A percentile compares a stretch with the other conserved stretches of the same genome.
These are phyloP conservation scores for Hermetia illucens DNA, from an alignment of 1,140 invertebrate genomes.

Conservation along the genomic window DNA sequence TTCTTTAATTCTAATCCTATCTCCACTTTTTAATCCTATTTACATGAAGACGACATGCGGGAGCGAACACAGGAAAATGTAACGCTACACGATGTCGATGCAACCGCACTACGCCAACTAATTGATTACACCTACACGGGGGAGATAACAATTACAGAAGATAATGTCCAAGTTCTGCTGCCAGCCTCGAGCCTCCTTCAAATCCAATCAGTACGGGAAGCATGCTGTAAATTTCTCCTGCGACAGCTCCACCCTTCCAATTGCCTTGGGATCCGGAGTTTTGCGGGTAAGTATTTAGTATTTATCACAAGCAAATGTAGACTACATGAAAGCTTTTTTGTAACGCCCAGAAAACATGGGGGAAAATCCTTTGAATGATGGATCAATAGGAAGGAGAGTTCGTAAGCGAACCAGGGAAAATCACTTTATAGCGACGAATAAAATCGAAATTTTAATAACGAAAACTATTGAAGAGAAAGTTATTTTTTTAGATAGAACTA, in stretches of 20 bases:
- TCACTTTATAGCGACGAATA: too few species aligned
- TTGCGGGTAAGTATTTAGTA: conserved; percentile 45
- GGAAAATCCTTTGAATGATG: too few species aligned
- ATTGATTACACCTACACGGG: conserved; percentile 66
- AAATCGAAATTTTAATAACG: too few species aligned
- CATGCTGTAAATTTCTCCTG: conserved; percentile 61
- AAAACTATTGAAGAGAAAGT: too few species aligned
- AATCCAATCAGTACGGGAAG: conserved; percentile 56
- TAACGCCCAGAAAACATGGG: too few species aligned
- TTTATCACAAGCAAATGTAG: too few species aligned
- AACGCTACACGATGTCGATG: conserved; percentile 46
- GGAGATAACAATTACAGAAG: conserved; percentile 59
- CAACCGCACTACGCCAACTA: conserved; percentile 43
- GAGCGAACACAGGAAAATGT: conserved; percentile 45
- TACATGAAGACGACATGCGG: conserved; percentile 45
- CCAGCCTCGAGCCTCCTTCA: conserved; percentile 65
- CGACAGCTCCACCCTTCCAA: conserved; percentile 62
- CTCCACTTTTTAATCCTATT: neutral
- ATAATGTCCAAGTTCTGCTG: conserved; percentile 63
- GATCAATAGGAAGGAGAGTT: too few species aligned
- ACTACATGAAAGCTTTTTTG: too few species aligned
- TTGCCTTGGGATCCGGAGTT: conserved; percentile 60
- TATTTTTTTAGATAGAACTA: too few species aligned
- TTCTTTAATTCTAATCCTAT: neutral
- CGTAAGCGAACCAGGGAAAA: too few species aligned